Evolutionary conservation across 2,113 vertebrate genomes (phyloP).

Genomic region (Dissostichus mawsoni): DNA sequence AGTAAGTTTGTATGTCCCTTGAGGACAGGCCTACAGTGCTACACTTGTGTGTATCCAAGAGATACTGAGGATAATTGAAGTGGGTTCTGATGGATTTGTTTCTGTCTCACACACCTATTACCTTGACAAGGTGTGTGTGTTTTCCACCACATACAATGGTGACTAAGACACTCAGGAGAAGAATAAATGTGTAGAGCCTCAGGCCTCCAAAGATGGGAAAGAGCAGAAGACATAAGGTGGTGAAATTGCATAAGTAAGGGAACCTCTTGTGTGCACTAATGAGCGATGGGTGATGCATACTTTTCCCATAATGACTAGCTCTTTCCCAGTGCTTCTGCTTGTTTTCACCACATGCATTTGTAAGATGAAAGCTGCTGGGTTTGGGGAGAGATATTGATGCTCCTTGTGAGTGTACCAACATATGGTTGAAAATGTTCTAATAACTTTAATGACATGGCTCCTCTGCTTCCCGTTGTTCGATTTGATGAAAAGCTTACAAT

Average conservation of each 20-base stretch:
- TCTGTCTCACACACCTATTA: conserved; percentile 48
- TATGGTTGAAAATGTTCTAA: conserved; percentile 66
- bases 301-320: conserved; percentile 29
- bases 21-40: conserved; percentile 49
- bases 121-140: conserved; percentile 61
- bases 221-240: conserved; percentile 38
- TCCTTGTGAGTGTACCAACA: conserved; percentile 48
- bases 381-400: conserved; percentile 39
- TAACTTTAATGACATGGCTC: conserved; percentile 58
- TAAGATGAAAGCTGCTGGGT: conserved; percentile 57
- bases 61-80: conserved; percentile 68
- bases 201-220: conserved; percentile 14
- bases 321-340: conserved; percentile 31
- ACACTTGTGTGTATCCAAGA: conserved; percentile 61
- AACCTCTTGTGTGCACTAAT: conserved; percentile 37
- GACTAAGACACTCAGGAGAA: conserved; percentile 36
- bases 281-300: conserved; percentile 20
- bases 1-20: conserved; percentile 60
- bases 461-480: conserved; percentile 37
- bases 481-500: conserved; percentile 33
- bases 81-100: conserved; percentile 52
- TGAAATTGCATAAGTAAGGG: conserved; percentile 50
- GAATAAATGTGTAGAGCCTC: conserved; percentile 33
- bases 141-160: conserved; percentile 53
- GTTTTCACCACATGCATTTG: conserved; percentile 42